Conservation (phyloP, 2,797 vertebrate genomes). For the Odontamblyopus rebecca region DNA sequence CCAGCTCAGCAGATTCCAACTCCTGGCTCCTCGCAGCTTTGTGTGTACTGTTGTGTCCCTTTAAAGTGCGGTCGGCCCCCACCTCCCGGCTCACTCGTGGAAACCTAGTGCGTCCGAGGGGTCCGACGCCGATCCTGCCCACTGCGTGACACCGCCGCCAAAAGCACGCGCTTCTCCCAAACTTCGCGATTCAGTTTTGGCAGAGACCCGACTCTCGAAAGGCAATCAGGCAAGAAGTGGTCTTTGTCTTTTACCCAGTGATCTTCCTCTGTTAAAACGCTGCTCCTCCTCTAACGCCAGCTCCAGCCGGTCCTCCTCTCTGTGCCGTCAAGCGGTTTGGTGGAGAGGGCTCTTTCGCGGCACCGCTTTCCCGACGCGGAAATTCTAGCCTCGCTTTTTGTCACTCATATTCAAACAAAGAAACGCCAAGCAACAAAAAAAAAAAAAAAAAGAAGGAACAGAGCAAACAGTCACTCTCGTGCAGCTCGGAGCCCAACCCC, state of each 20-base stretch:
- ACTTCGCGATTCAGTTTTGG: neutral
- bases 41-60: slow-evolving; percentile 77
- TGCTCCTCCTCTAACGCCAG: neutral
- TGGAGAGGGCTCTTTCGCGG: slow-evolving; percentile 34
- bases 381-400: slow-evolving; percentile 71
- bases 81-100: slow-evolving; percentile 42
- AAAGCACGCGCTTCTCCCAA: slow-evolving; percentile 41
- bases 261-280: slow-evolving; percentile 6
- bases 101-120: slow-evolving; percentile 48
- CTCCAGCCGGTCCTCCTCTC: slow-evolving; percentile 17
- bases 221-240: slow-evolving; percentile 51
- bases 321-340: neutral
- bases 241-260: slow-evolving; percentile 46
- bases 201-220: neutral
- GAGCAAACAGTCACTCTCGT: slow-evolving; percentile 59
- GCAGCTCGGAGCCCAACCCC: slow-evolving; percentile 78
- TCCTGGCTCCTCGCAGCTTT: slow-evolving; percentile 66
- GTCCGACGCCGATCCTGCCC: slow-evolving; percentile 48
- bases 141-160: slow-evolving; percentile 59
- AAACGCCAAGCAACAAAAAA: slow-evolving; percentile 57
- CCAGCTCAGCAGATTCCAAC: slow-evolving; percentile 77
- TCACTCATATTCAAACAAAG: slow-evolving; percentile 86
- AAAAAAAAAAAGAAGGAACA: slow-evolving; percentile 63
- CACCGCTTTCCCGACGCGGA: slow-evolving; percentile 44
- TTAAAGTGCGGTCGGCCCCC: slow-evolving; percentile 75